These are phyloP conservation scores for Phocoena phocoena DNA, from an alignment of 2,113 vertebrate genomes.

Conservation along the genomic window DNA sequence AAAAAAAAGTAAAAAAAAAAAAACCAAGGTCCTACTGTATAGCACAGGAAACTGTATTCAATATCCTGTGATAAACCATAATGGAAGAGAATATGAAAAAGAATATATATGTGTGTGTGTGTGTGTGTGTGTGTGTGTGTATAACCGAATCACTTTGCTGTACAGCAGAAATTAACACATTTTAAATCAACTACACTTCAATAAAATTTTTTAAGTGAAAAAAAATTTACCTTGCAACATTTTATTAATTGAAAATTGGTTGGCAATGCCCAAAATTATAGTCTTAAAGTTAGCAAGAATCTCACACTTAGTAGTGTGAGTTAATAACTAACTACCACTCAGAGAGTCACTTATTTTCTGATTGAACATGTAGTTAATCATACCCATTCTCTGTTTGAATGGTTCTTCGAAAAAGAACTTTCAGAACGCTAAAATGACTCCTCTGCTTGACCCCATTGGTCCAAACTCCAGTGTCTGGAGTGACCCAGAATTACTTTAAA, in stretches of 20 bases:
- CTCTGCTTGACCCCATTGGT: background rate
- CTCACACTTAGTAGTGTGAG: background rate
- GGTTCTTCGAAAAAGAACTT: background rate
- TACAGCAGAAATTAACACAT: background rate
- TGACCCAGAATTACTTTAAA: background rate
- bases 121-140: no score
- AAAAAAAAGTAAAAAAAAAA: background rate
- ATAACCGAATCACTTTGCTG: background rate
- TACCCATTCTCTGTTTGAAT: background rate
- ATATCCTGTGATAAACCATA: background rate
- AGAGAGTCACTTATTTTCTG: background rate
- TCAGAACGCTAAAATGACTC: background rate
- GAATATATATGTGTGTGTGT: background rate
- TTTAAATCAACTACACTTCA: background rate
- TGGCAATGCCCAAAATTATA: background rate
- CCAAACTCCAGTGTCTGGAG: background rate
- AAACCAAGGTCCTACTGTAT: background rate
- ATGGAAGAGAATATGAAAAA: background rate
- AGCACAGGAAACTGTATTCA: background rate
- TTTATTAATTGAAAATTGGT: background rate
- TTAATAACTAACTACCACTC: background rate
- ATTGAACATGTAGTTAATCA: background rate
- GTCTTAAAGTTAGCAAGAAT: background rate
- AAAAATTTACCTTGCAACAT: background rate
- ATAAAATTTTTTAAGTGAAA: background rate